Base-by-base conservation (phyloP, 2,113 vertebrate species). In the Heterocephalus glaber region DNA sequence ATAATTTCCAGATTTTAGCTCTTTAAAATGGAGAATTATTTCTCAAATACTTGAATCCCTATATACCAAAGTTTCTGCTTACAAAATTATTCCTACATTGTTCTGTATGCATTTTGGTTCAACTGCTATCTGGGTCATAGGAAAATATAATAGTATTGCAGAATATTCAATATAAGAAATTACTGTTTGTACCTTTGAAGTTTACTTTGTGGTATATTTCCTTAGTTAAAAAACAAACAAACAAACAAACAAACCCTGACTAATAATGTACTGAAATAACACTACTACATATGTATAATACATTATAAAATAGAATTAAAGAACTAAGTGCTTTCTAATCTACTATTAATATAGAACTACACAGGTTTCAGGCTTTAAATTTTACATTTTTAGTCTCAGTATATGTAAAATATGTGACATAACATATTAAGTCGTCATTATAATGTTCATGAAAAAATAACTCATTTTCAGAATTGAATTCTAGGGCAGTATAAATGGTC, bases 21-120 rank as follows among this genome's bases (percentile, higher is more conserved):
- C 52, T 89, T 87, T 92, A 24, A 86, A 87, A 65, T 79, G 41
- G 24, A 49, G 35, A 89, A 60, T 90, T 92, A 90, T 83, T 90
- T 90, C 47, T 82, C 56, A 77, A 56, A 79, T 60, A 52, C 20
- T 89, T 79, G 33, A 89, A 94, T 77, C 65, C 35, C 28, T 83
- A 28, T 58, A 52, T 22, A 66, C 17, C 22, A 87, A 72, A 49
- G 68, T 66, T 16, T 92, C n/a, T 76, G 38, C 52, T 76, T 56
- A 58, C 28, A 87, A 58, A 49, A 83, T 76, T 68, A 80, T 24
- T 83, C 24, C 38, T 63, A 52, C 5, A 83, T 3, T 49, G 20
- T 70, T 49, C 9, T 65, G 6, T 33, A 49, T 11, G 52, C 30
- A 47, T 7, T 52, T 19, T 41, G 12, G 49, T 28, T 35, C 58